Conservation (phyloP, 2,888 invertebrate genomes). For the Noctuana brunneofusca region DNA sequence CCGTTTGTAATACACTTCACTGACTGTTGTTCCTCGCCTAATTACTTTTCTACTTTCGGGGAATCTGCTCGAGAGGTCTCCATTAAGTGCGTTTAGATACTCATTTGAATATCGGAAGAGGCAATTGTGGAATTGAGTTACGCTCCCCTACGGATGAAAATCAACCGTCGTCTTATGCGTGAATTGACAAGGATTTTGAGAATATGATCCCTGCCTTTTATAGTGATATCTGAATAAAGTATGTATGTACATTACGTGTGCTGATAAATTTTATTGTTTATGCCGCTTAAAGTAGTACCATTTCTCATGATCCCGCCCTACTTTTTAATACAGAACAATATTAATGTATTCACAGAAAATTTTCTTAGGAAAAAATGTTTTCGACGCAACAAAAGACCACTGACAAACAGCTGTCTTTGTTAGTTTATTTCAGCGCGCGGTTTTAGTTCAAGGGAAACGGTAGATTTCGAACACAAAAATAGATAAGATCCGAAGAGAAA, state of each 20-base stretch:
- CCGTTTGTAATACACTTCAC: neutral
- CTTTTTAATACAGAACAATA: neutral
- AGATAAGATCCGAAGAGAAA: no score
- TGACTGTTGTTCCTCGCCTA: constrained; percentile 21
- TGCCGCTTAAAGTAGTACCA: neutral
- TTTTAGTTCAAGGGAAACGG: constrained; percentile 3
- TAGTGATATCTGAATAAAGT: neutral
- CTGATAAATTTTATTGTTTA: neutral
- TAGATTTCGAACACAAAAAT: neutral
- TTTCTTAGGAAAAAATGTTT: neutral
- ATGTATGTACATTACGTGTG: no score
- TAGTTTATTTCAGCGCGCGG: constrained; percentile 4
- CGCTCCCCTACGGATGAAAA: neutral
- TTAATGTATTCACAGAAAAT: neutral
- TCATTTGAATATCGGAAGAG: constrained; percentile 29
- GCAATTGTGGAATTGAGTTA: constrained; percentile 9
- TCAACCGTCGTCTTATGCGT: neutral
- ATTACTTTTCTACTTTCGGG: constrained; percentile 26
- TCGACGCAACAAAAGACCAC: neutral
- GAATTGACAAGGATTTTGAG: neutral
- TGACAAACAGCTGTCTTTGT: neutral
- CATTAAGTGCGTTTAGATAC: constrained; percentile 12
- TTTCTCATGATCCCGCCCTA: neutral
- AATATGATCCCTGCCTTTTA: neutral
- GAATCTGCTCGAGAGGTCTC: constrained; percentile 11